phyloP scores from a whole-genome alignment of 2,888 invertebrate genomes.

The Campopleginae sp. region DNA sequence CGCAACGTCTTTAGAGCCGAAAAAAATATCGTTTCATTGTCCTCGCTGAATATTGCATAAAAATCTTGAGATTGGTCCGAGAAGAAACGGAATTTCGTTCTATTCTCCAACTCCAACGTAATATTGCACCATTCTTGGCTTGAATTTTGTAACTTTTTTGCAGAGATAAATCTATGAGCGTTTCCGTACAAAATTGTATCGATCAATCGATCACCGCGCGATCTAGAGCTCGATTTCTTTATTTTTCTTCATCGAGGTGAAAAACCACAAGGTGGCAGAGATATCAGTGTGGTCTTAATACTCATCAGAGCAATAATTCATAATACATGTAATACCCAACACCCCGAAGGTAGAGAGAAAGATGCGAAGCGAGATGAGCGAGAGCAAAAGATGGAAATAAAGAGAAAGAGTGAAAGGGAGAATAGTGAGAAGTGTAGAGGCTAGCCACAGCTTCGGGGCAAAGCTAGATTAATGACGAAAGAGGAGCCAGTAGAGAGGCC shows the following conservation, averaged over 20 bases:
- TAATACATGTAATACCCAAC: constrained; percentile 57
- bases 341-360: constrained; percentile 44
- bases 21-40: too few species aligned
- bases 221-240: neutral
- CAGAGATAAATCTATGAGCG: neutral
- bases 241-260: constrained; percentile 18
- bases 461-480: constrained; percentile 67
- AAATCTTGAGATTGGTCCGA: too few species aligned
- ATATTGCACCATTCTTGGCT: neutral
- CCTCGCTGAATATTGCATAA: too few species aligned
- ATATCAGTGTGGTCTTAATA: constrained; percentile 57
- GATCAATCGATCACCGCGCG: constrained; percentile 25
- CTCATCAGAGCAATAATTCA: constrained; percentile 65
- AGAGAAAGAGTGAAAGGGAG: constrained; percentile 38
- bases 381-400: constrained; percentile 23
- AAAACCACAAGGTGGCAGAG: constrained; percentile 49
- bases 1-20: too few species aligned
- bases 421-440: constrained; percentile 52
- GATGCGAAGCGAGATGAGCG: constrained; percentile 9
- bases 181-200: constrained; percentile 6
- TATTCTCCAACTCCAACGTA: too few species aligned
- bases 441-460: constrained; percentile 61
- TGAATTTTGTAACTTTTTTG: neutral
- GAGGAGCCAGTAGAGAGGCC: constrained; percentile 50
- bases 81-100: too few species aligned